phyloP scores from a whole-genome alignment of 2,113 vertebrate species.

The Acrocephalus kingi region DNA sequence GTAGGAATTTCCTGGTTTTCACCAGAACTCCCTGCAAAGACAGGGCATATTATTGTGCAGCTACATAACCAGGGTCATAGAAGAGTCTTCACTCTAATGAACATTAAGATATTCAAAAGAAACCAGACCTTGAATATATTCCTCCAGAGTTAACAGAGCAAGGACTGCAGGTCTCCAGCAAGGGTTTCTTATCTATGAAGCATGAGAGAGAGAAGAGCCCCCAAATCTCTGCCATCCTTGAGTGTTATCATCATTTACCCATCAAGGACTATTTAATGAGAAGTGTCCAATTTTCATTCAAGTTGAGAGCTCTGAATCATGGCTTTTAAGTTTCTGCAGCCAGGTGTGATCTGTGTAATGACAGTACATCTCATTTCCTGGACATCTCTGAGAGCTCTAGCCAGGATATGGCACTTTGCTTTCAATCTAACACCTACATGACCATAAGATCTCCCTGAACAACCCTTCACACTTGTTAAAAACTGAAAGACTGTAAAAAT shows the following conservation, averaged over 20 bases:
- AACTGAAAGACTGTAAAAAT: neutral
- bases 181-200: neutral
- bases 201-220: neutral
- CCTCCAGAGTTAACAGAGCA: neutral
- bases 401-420: neutral
- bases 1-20: neutral
- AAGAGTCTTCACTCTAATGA: neutral
- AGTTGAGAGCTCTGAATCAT: neutral
- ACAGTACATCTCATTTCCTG: neutral
- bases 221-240: neutral
- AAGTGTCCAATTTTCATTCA: neutral
- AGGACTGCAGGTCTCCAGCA: neutral
- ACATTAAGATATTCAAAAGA: neutral
- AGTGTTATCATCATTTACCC: neutral
- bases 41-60: neutral
- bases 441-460: neutral
- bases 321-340: neutral
- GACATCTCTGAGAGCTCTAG: neutral
- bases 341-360: neutral
- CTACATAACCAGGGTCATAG: neutral
- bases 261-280: neutral
- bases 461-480: neutral
- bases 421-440: neutral
- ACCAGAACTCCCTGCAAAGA: neutral
- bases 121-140: neutral